Base-by-base conservation (phyloP, 2,888 invertebrate genomes). In the Idaea aversata region DNA sequence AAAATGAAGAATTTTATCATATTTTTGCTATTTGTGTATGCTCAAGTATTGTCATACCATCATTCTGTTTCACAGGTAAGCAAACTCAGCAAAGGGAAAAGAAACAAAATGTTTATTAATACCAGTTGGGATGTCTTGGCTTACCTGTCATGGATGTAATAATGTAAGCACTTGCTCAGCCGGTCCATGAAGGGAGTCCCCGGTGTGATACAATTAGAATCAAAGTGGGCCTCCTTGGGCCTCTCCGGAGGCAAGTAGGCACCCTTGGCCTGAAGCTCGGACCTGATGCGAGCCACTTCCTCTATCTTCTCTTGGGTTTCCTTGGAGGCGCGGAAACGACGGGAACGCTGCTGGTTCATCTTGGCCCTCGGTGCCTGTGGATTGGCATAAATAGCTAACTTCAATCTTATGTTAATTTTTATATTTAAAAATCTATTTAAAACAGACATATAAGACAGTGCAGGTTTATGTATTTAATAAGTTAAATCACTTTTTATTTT, bases 131-230 rank as follows among this genome's bases (percentile, higher is more conserved):
- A 7, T n/a, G 47, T 34, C 34, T 61, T 7, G 6, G 64, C 74
- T 84, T 80, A 90, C 88, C 95, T 93, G 74, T 98, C 97, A 88
- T 98, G 97, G 74, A 98, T 95, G 82, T 98, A 98, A 87, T 97
- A 98, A 92, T 96, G 95, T 87, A 98, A 90, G 91, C 98, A 94
- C 87, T 95, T 93, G 88, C 97, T 98, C 66, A 99, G 93, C 58
- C 97, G 93, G 75, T 97, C 97, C 99, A 99, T 99, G 83, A 99
- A 99, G 0, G 98, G 98, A 5, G 99, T 99, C n/a, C 99, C 99
- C 0, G 99, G 99, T 0, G 99, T 99, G 80, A 99, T 99, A 83
- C 99, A 99, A 88, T 99, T 99, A 65, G 98, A 98, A 88, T 99
- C 99, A 87, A 99, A 99, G 90, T 99, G 98, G 59, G 97, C 97